A percentile compares a stretch with the other conserved stretches of the same genome.
These are phyloP conservation scores for Heliangelus exortis DNA, from an alignment of 2,797 vertebrate genomes.

Conservation along the genomic window DNA sequence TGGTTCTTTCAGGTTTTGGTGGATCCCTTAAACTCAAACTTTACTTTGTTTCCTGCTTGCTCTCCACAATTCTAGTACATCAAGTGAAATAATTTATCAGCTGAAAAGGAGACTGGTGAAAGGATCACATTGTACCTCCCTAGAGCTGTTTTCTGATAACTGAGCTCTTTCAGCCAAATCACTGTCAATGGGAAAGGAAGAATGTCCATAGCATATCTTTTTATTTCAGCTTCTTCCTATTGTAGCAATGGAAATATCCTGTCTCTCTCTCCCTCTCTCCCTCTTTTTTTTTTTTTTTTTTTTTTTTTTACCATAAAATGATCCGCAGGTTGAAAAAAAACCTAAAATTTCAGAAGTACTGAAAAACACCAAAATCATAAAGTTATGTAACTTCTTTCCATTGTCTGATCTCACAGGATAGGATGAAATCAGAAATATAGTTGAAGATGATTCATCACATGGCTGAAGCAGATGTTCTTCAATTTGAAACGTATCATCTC, in stretches of 20 bases:
- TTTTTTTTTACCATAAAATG: background rate
- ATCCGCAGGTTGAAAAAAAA: background rate
- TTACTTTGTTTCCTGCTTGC: background rate
- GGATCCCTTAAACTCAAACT: background rate
- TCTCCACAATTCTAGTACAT: background rate
- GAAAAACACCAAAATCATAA: background rate
- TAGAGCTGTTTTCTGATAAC: background rate
- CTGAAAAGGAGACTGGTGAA: background rate
- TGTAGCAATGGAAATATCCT: background rate
- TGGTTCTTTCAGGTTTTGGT: background rate
- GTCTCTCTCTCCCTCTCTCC: background rate
- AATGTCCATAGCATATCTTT: background rate
- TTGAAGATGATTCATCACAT: constrained; percentile 50
- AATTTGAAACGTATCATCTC: constrained; percentile 12
- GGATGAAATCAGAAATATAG: constrained; percentile 40
- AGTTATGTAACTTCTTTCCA: constrained; percentile 25
- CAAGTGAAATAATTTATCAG: background rate
- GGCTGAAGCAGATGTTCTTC: constrained; percentile 33
- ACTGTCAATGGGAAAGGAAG: background rate
- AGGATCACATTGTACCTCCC: background rate
- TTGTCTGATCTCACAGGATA: constrained; percentile 17
- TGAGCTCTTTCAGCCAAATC: background rate
- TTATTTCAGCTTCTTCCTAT: background rate
- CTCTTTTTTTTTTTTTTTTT: too few relatives aligned
- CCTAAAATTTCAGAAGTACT: background rate